Evolutionary conservation across 2,113 vertebrate genomes (phyloP), one percentile per base, ranked within the genome.

Genomic region (Sminthopsis crassicaudata): DNA sequence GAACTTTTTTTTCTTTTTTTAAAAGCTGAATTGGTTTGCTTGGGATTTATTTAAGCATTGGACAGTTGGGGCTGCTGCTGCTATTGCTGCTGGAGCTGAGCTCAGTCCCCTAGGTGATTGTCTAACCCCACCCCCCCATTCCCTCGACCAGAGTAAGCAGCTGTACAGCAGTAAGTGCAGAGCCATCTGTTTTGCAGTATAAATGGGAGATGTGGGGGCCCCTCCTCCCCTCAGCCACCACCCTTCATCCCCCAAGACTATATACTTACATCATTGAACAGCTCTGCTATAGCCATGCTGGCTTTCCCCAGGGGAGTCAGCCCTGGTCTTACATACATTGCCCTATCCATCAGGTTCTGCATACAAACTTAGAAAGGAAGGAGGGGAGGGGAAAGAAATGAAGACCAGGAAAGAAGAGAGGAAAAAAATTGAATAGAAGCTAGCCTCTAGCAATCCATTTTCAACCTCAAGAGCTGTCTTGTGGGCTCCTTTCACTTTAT

Each of bases 351-450:
- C 67, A 84, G 67, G n/a, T 84, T 84, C 16, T 42, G n/a, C 36
- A 42, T 84, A 84, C 67, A 84, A 84, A 84, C 67, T 84, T 84
- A 84, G n/a, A 84, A 84, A 84, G 67, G n/a, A 42, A 84, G 67
- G 2, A 92, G 2, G 7, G 12, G 53, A 94, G 4, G 4, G 26
- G 6, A 42, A 6, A 84, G 67, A 84, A 84, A 84, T 84, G 67
- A n/a, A 84, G n/a, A 23, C 53, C 0, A 5, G 46, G 30, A 2
- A 12, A n/a, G 92, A 23, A 3, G 9, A 4, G 1, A 25, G n/a
- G 10, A 51, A 0, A 1, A 1, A 1, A 3, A 42, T 16, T 0
- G 0, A 19, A 5, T 0, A 42, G 36, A 30, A 0, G 3, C 52
- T 51, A 22, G n/a, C 52, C 55, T 48, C 53, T 19, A 0, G 26